These are phyloP conservation scores for Dastarcus helophoroides DNA, from an alignment of 2,888 invertebrate species.

Conservation along the genomic window DNA sequence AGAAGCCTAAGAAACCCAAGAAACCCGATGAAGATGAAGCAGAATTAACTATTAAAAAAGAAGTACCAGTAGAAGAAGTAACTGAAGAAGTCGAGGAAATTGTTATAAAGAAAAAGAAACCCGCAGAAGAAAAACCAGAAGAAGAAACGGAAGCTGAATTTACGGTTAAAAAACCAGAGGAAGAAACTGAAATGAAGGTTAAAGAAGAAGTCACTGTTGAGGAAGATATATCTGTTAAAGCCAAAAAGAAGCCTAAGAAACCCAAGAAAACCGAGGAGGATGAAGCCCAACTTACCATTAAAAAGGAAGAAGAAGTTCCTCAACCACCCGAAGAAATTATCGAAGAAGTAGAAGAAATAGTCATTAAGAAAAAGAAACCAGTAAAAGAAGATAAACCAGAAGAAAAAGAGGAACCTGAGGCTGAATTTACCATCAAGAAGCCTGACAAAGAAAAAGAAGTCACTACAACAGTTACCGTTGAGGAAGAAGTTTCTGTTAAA, in stretches of 20 bases:
- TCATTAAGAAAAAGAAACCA: conserved; percentile 61
- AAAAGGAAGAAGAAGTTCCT: conserved; percentile 26
- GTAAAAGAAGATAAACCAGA: conserved; percentile 52
- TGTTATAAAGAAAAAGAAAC: conserved; percentile 60
- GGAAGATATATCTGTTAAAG: conserved; percentile 44
- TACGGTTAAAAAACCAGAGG: conserved; percentile 35
- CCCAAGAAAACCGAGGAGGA: conserved; percentile 18
- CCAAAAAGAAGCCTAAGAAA: conserved; percentile 5
- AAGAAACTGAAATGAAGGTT: conserved; percentile 34
- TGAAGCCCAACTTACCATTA: conserved; percentile 33
- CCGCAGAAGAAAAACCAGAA: no score
- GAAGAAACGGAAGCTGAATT: conserved; percentile 37
- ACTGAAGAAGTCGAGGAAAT: conserved; percentile 42
- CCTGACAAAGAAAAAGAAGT: conserved; percentile 24
- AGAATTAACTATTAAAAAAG: conserved; percentile 31
- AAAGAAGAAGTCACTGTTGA: conserved; percentile 53
- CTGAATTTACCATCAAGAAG: conserved; percentile 38
- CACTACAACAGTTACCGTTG: conserved; percentile 11
- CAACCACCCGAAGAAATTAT: conserved; percentile 26
- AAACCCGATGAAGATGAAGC: conserved; percentile 26
- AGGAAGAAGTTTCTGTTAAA: conserved; percentile 12
- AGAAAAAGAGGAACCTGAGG: conserved; percentile 27
- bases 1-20: conserved; percentile 5
- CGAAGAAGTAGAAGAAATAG: conserved; percentile 45
- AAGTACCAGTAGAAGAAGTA: conserved; percentile 19